These are phyloP conservation scores for Ciconia maguari DNA, from an alignment of 2,113 vertebrate genomes.

Conservation along the genomic window DNA sequence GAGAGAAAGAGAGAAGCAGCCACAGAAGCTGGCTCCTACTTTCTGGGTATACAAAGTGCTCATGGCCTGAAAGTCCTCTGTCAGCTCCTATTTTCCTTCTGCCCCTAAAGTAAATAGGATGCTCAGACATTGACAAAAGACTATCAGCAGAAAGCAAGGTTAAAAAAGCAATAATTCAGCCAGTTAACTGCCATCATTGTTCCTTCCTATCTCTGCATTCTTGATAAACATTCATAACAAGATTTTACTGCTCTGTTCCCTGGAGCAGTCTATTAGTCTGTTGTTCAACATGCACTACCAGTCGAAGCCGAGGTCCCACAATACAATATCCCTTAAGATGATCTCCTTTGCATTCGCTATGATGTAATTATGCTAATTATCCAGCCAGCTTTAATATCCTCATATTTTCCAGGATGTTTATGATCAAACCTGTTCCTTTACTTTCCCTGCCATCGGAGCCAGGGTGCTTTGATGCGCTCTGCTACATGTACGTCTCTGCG, in stretches of 20 bases:
- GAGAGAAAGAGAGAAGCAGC: neutral
- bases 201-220: constrained; percentile 3
- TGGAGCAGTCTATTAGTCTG: constrained; percentile 32
- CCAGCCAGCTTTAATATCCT: constrained; percentile 20
- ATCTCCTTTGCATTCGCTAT: constrained; percentile 32
- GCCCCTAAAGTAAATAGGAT: neutral
- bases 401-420: constrained; percentile 34
- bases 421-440: constrained; percentile 42
- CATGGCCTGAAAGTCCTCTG: neutral
- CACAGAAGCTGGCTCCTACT: neutral
- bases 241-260: constrained; percentile 21
- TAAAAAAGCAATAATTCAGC: constrained; percentile 26
- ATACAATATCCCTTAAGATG: constrained; percentile 22
- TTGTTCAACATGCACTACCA: neutral
- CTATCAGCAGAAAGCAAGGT: constrained; percentile 20
- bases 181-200: neutral
- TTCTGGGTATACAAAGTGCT: fast-evolving
- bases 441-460: neutral
- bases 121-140: neutral
- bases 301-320: neutral
- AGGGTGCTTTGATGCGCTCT: neutral
- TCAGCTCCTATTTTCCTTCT: neutral
- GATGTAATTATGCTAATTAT: constrained; percentile 59
- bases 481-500: neutral
- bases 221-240: constrained; percentile 52